Conservation (phyloP, 2,113 vertebrate genomes). For the Fulmarus glacialis region DNA sequence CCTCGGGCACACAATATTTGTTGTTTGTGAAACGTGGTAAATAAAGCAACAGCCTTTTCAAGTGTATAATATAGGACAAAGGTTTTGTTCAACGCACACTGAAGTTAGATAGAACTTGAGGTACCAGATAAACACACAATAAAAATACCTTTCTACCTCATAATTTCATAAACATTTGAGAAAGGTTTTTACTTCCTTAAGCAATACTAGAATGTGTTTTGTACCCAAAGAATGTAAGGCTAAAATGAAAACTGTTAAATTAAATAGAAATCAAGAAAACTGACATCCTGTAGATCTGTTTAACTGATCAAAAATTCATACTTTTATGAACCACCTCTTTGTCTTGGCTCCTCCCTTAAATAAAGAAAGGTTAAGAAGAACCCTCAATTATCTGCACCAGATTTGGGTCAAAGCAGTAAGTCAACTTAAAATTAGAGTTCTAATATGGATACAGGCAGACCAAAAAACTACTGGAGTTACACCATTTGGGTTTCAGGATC, state of each 20-base stretch:
- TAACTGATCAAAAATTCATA: not conserved
- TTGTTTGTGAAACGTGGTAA: not conserved
- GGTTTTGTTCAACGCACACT: not conserved
- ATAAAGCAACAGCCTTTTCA: not conserved
- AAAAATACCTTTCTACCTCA: not conserved
- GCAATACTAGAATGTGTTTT: not conserved
- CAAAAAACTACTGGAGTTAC: not conserved
- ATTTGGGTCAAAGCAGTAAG: not conserved
- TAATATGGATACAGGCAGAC: not conserved
- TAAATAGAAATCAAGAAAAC: not conserved
- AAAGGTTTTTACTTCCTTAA: not conserved
- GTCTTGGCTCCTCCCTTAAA: not conserved
- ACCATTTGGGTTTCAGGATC: not conserved
- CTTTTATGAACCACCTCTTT: not conserved
- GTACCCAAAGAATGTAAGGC: not conserved
- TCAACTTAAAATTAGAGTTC: not conserved
- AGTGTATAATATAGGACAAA: not conserved
- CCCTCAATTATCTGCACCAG: not conserved
- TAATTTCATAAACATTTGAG: not conserved
- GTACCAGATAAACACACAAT: not conserved
- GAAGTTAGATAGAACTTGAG: not conserved
- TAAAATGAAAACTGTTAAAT: not conserved
- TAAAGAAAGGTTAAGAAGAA: not conserved
- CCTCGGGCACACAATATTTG: not conserved
- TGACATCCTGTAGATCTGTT: not conserved